Base-by-base conservation (phyloP, 2,797 vertebrate genomes). In the Mormyrops attenuatus region DNA sequence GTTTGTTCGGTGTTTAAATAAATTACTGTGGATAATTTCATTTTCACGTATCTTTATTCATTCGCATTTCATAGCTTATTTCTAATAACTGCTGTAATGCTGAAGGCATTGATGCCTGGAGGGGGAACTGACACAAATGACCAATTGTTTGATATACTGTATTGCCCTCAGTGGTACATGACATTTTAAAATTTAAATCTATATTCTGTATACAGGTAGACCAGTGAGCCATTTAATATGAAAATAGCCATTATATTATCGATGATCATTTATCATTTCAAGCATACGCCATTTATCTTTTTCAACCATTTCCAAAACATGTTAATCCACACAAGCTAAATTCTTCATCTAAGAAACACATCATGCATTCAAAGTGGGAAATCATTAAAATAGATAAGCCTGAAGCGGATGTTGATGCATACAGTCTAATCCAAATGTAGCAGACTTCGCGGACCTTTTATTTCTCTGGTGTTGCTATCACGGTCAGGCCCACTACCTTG, bases 401-500 rank as follows among this genome's bases (percentile, higher is more conserved):
- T 82, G 34, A 8, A 47, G 38, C 2, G 11, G 34, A 49, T 13
- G 8, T 50, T 1, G 5, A 50, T n/a, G 80, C 8, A 50, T 52
- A 7, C 1, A 49, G 82, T 84, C 82, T 49, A 44, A 80, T 80
- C 17, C 73, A 20, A 8, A 80, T 85, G n/a, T 26, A 52, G 20
- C 38, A 49, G 82, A 52, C 20, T 22, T 50, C 1, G 2, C 2
- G 44, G 44, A 49, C 49, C 82, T 9, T 47, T 47, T 85, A 86
- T 44, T 60, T 57, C 11, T 38, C 3, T 30, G 30, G 26, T 84
- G 77, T n/a, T 30, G 26, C 88, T 90, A 20, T 49, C 17, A 38
- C 26, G 15, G 90, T 89, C 82, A 89, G 85, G 82, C 87, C 57
- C 88, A 84, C 86, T 60, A 0, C 22, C 44, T 69, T 87, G 87